phyloP scores from a whole-genome alignment of 2,888 invertebrate genomes.

The Dinocampus coccinellae region DNA sequence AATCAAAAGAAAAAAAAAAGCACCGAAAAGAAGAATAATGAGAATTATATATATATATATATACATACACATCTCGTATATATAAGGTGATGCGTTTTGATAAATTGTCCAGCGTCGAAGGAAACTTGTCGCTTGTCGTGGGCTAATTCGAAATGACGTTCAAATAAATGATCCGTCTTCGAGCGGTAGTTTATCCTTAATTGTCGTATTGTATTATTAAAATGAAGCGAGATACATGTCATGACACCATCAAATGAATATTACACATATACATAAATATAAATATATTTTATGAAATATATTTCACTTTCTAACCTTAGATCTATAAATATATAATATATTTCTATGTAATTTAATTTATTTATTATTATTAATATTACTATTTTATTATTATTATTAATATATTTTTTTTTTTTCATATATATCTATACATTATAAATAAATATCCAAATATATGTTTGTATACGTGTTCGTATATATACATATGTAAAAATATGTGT shows the following conservation, averaged over 20 bases:
- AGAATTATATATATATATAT: conserved; percentile 16
- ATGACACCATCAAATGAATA: background rate
- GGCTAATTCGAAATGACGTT: conserved; percentile 56
- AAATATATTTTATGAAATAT: no score
- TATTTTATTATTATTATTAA: no score
- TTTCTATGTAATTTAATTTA: no score
- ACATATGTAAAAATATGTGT: background rate
- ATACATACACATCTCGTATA: conserved; percentile 7
- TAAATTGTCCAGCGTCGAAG: conserved; percentile 52
- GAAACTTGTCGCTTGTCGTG: conserved; percentile 36
- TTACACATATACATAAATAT: no score
- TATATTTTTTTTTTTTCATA: no score
- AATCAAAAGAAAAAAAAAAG: background rate
- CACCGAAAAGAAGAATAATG: background rate
- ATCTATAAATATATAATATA: no score
- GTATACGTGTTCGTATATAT: background rate
- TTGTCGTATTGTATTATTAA: conserved; percentile 27
- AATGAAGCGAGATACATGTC: conserved; percentile 1
- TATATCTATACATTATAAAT: no score
- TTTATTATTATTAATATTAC: no score
- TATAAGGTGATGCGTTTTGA: conserved; percentile 62
- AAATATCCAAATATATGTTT: background rate
- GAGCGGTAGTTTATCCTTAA: conserved; percentile 14
- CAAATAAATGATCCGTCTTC: conserved; percentile 52
- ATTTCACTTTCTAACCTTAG: no score